Evolutionary conservation across 2,888 invertebrate species (phyloP).

Genomic region (Alsophila aescularia): DNA sequence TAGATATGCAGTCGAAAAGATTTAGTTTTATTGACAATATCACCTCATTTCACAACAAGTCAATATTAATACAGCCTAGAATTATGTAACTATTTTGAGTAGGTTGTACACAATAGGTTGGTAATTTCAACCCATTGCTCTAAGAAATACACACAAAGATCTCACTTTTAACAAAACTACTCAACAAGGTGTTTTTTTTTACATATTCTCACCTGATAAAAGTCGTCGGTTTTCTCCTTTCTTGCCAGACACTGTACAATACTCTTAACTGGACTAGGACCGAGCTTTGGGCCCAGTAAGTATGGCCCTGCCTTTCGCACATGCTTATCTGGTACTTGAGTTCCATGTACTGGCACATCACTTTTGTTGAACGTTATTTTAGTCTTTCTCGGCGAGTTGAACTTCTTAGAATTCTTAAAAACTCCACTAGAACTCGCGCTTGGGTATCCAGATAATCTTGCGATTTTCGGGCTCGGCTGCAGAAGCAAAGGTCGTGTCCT

Average conservation of each 20-base stretch:
- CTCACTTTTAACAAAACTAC: too few relatives aligned
- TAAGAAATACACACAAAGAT: too few relatives aligned
- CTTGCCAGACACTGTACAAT: conserved; percentile 90
- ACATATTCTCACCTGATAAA: conserved; percentile 84
- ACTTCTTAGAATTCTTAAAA: conserved; percentile 58
- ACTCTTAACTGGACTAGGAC: conserved; percentile 90
- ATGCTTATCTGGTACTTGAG: conserved; percentile 79
- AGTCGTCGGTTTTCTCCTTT: conserved; percentile 88
- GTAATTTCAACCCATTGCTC: too few relatives aligned
- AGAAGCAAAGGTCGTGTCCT: conserved; percentile 76
- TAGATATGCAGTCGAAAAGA: too few relatives aligned
- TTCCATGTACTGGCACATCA: conserved; percentile 79
- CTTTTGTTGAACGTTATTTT: conserved; percentile 62
- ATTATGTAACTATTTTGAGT: too few relatives aligned
- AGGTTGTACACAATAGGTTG: too few relatives aligned
- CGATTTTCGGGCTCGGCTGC: conserved; percentile 72
- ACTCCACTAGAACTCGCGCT: conserved; percentile 57
- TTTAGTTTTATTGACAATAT: too few relatives aligned
- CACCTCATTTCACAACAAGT: too few relatives aligned
- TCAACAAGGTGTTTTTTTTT: background rate
- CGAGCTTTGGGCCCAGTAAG: conserved; percentile 87
- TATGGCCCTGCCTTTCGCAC: conserved; percentile 88
- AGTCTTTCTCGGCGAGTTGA: conserved; percentile 54
- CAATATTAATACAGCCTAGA: too few relatives aligned
- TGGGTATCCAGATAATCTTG: conserved; percentile 65